phyloP scores from a whole-genome alignment of 2,113 vertebrate species.

The Ammodramus savannarum region DNA sequence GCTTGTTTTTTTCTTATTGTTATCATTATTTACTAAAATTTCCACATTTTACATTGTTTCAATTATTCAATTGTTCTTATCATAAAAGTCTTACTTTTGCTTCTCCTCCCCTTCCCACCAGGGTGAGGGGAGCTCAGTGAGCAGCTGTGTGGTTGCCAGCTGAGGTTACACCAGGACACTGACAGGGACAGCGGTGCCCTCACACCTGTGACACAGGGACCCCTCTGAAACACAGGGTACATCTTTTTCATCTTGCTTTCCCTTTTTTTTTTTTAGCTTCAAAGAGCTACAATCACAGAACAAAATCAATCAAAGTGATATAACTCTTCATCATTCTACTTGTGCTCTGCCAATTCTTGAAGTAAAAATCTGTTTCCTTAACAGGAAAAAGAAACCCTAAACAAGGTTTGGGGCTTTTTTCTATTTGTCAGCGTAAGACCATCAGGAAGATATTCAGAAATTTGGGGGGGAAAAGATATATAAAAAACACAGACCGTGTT shows the following conservation, averaged over 20 bases:
- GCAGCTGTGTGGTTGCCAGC: neutral
- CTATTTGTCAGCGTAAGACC: neutral
- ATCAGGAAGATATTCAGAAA: neutral
- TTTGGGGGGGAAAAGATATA: too few species aligned
- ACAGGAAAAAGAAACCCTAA: neutral
- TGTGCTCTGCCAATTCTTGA: neutral
- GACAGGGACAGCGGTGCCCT: accelerated
- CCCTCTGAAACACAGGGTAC: neutral
- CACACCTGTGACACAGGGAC: neutral
- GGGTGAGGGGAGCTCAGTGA: neutral
- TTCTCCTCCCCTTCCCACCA: neutral
- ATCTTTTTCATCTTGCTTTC: neutral
- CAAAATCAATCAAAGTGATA: neutral
- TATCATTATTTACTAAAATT: neutral
- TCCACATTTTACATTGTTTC: neutral
- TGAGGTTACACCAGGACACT: neutral
- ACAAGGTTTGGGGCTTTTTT: neutral
- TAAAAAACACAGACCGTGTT: accelerated
- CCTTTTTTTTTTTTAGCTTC: neutral
- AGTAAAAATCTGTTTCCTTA: neutral
- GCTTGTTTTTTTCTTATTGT: neutral
- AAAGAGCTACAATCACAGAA: neutral
- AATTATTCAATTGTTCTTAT: neutral
- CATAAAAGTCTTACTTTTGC: neutral
- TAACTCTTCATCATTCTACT: neutral